phyloP scores from a whole-genome alignment of 92 coral and sea anemone species.

The Blastomussa wellsi region DNA sequence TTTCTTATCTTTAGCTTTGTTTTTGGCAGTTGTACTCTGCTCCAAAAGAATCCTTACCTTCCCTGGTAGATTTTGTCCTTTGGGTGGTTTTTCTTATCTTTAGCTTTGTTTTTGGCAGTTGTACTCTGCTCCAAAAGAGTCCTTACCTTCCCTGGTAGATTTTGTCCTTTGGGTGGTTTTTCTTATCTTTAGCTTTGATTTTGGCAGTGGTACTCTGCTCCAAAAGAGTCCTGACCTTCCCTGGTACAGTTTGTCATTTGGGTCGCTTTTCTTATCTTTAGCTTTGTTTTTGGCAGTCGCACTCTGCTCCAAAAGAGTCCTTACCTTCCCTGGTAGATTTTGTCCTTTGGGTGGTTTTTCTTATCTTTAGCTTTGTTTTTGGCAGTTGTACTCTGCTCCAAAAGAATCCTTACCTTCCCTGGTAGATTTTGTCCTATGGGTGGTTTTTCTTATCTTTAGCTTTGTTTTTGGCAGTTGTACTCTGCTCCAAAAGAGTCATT shows the following conservation, averaged over 20 bases:
- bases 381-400: constrained; percentile 64
- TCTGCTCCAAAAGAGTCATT: constrained; percentile 78
- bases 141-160: constrained; percentile 83
- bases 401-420: constrained; percentile 87
- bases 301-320: constrained; percentile 76
- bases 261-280: constrained; percentile 68
- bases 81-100: constrained; percentile 69
- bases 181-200: constrained; percentile 72
- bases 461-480: constrained; percentile 56
- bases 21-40: constrained; percentile 55
- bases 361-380: constrained; percentile 75
- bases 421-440: constrained; percentile 66
- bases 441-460: constrained; percentile 71
- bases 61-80: constrained; percentile 71
- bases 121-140: constrained; percentile 75
- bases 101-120: constrained; percentile 59
- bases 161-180: constrained; percentile 66
- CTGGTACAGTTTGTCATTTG: constrained; percentile 68
- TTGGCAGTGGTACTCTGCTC: constrained; percentile 65
- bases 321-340: constrained; percentile 81
- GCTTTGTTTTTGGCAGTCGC: constrained; percentile 59
- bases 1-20: constrained; percentile 72
- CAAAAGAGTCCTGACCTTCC: constrained; percentile 88
- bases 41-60: constrained; percentile 91
- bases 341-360: constrained; percentile 66